Conservation (phyloP, 2,113 vertebrate genomes). For the Microcebus lehilahytsara region DNA sequence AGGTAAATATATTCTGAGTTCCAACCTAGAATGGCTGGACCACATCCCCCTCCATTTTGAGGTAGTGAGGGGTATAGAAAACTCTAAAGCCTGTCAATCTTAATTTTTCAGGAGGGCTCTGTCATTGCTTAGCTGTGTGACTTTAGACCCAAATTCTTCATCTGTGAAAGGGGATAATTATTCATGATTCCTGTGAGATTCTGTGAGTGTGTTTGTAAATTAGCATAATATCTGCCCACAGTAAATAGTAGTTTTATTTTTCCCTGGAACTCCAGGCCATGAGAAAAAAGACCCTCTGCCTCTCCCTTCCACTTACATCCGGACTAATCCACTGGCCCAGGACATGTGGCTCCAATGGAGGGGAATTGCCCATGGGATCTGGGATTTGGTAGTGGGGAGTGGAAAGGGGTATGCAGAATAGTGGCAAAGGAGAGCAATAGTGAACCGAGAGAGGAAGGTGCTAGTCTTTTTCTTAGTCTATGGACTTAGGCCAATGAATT, state of each 20-base stretch:
- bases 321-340: not conserved
- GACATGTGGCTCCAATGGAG: not conserved
- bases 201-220: not conserved
- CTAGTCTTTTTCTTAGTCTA: not conserved
- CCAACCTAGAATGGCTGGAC: not conserved
- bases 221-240: not conserved
- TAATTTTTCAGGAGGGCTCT: not conserved
- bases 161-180: not conserved
- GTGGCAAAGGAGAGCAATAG: not conserved
- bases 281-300: not conserved
- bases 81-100: not conserved
- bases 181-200: not conserved
- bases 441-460: not conserved
- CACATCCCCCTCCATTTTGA: not conserved
- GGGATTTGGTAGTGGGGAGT: not conserved
- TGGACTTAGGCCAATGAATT: not conserved
- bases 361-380: not conserved
- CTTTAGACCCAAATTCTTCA: not conserved
- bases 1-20: not conserved
- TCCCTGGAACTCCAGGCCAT: not conserved
- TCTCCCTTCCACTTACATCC: not conserved
- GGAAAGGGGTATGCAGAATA: not conserved
- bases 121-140: not conserved
- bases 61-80: not conserved
- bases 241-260: not conserved